These are phyloP conservation scores for Carpatolechia fugitivella DNA, from an alignment of 2,888 invertebrate genomes.

Conservation along the genomic window DNA sequence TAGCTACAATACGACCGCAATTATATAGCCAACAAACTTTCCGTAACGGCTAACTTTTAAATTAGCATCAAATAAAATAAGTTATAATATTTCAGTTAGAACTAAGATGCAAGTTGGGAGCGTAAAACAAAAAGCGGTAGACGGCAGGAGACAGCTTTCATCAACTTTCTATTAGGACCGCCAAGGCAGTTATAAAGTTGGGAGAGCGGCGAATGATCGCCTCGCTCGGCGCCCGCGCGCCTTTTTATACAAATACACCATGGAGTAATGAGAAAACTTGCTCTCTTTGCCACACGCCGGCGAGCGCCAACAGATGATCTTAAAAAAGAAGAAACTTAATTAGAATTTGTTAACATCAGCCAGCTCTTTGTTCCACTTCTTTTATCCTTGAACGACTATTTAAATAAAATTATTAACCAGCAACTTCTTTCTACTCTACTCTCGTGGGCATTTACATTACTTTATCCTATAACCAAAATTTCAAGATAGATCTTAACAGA, in stretches of 20 bases:
- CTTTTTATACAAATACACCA: slow-evolving; percentile 70
- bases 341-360: slow-evolving; percentile 43
- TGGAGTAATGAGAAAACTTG: slow-evolving; percentile 74
- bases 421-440: too few species aligned
- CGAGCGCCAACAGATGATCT: slow-evolving; percentile 63
- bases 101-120: slow-evolving; percentile 63
- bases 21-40: slow-evolving; percentile 5
- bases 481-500: too few species aligned
- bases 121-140: slow-evolving; percentile 60
- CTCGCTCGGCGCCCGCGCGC: slow-evolving; percentile 31
- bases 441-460: too few species aligned
- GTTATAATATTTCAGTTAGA: slow-evolving; percentile 38
- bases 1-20: neutral
- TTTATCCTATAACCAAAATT: too few species aligned
- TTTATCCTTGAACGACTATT: neutral
- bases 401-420: too few species aligned
- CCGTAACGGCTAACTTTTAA: slow-evolving; percentile 28
- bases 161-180: slow-evolving; percentile 73
- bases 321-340: slow-evolving; percentile 49
- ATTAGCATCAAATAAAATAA: slow-evolving; percentile 15
- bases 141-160: slow-evolving; percentile 63
- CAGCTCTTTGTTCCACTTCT: slow-evolving; percentile 4
- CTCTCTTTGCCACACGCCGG: slow-evolving; percentile 46
- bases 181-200: slow-evolving; percentile 76
- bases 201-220: slow-evolving; percentile 50